Conservation (phyloP, 2,888 invertebrate genomes). For the Eubasilissa splendida region DNA sequence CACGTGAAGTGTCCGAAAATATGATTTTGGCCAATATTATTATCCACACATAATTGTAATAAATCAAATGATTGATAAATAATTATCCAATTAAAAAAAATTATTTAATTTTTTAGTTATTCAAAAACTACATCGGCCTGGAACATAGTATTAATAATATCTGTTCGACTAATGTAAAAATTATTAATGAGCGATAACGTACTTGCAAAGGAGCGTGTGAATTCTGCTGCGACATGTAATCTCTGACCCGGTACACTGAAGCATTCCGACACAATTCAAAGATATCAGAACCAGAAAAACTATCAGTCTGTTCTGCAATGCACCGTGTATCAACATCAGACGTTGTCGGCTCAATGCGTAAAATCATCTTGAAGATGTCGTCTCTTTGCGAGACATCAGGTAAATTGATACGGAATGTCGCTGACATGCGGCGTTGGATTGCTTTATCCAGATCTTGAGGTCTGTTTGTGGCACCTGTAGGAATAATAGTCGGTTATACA, state of each 20-base stretch:
- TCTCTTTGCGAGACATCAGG: constrained; percentile 81
- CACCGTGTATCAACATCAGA: constrained; percentile 79
- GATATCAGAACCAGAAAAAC: constrained; percentile 95
- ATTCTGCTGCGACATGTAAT: constrained; percentile 73
- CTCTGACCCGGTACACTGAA: constrained; percentile 88
- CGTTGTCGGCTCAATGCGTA: constrained; percentile 81
- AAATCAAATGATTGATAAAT: no score
- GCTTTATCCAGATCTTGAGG: constrained; percentile 96
- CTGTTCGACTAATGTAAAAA: no score
- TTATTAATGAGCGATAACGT: neutral
- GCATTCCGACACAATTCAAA: constrained; percentile 92
- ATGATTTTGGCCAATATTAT: no score
- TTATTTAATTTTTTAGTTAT: no score
- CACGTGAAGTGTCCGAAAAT: no score
- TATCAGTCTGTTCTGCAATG: constrained; percentile 83
- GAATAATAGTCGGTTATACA: neutral
- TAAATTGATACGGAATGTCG: constrained; percentile 90
- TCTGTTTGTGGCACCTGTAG: constrained; percentile 90
- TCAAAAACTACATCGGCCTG: no score
- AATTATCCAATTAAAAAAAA: no score
- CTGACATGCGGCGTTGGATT: constrained; percentile 95
- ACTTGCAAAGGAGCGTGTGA: constrained; percentile 57
- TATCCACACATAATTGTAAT: no score
- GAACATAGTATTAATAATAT: no score
- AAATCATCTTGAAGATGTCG: constrained; percentile 83